Evolutionary conservation across 2,113 vertebrate genomes (phyloP).

Genomic region (Eurystomus gularis): DNA sequence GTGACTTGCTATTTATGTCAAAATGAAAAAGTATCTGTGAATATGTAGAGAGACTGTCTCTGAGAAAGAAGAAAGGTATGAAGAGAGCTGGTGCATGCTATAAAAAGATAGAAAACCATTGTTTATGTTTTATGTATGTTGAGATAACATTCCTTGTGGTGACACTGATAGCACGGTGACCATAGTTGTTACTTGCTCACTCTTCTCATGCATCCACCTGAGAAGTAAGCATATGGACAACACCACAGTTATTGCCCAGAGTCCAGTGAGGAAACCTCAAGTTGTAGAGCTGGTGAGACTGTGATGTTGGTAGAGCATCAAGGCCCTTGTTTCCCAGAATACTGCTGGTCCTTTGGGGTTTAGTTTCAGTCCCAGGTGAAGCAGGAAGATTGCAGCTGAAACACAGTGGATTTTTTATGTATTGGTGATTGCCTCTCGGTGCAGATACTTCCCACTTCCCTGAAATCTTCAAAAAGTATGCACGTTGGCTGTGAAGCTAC

Average conservation of each 20-base stretch:
- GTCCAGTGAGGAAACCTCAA: no score
- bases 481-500: background rate
- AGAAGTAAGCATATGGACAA: background rate
- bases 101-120: background rate
- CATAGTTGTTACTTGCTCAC: background rate
- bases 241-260: background rate
- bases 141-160: background rate
- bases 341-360: background rate
- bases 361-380: background rate
- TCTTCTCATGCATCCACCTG: background rate
- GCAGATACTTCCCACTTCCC: background rate
- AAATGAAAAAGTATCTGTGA: background rate
- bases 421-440: background rate
- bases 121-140: accelerated
- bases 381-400: background rate
- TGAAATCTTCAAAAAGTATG: background rate
- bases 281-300: background rate
- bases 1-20: background rate
- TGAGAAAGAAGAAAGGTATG: background rate
- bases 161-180: background rate
- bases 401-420: background rate
- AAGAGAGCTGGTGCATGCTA: background rate
- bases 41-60: background rate
- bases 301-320: background rate
- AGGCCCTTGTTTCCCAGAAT: background rate